Evolutionary conservation across 2,888 invertebrate genomes (phyloP).

Genomic region (Andricus quercusramuli): DNA sequence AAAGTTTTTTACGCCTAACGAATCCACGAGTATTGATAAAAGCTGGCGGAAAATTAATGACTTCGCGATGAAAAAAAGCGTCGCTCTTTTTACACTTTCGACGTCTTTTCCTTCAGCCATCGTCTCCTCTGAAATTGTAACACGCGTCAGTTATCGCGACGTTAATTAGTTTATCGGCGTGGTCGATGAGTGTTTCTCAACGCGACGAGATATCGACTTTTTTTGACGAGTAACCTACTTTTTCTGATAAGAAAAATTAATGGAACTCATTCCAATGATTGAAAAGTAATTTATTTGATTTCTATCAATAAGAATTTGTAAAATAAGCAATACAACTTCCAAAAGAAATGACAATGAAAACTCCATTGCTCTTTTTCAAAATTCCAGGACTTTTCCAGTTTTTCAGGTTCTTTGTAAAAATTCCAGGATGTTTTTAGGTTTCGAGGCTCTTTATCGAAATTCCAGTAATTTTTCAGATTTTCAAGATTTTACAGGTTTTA

Average conservation of each 20-base stretch:
- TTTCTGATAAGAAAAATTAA: not conserved
- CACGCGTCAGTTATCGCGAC: conserved; percentile 10
- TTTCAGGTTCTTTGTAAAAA: too few relatives aligned
- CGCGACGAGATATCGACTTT: not conserved
- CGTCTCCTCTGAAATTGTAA: not conserved
- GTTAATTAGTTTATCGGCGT: conserved; percentile 34
- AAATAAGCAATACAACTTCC: too few relatives aligned
- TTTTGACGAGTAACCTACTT: not conserved
- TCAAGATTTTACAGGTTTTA: too few relatives aligned
- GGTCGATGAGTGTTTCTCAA: not conserved
- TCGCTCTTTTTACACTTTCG: conserved; percentile 16
- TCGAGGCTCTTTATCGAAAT: too few relatives aligned
- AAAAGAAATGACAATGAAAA: too few relatives aligned
- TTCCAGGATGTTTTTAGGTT: too few relatives aligned
- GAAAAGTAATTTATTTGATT: too few relatives aligned
- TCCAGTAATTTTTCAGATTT: too few relatives aligned
- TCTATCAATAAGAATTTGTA: too few relatives aligned
- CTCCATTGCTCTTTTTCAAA: too few relatives aligned
- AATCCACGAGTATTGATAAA: conserved; percentile 9
- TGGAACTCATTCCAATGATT: too few relatives aligned
- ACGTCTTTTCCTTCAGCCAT: not conserved
- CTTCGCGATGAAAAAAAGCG: not conserved
- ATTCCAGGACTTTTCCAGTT: too few relatives aligned
- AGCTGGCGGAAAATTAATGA: conserved; percentile 29
- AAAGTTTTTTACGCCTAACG: not conserved